Base-by-base conservation (phyloP, 2,888 invertebrate species). In the Enchytraeus crypticus region DNA sequence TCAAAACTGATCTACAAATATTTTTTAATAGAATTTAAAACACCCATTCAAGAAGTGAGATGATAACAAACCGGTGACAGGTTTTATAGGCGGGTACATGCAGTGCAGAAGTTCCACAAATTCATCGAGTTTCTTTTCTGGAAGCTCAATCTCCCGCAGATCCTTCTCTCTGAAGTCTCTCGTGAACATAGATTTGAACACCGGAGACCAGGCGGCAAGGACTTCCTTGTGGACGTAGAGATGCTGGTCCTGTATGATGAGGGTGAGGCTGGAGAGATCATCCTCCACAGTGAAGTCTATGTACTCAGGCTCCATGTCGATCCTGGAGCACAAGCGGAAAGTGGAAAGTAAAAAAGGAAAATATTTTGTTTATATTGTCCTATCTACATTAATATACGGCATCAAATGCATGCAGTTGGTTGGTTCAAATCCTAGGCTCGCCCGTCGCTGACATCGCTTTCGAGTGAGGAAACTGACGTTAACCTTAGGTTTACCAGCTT, bases 81-180 rank as follows among this genome's bases (percentile, higher is more conserved):
- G 69, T 65, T 76, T 77, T 64, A 79, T 79, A 32, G 75, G 72
- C 0, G 79, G 78, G 63, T 80, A 80, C 45, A 80, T 74, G 64
- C 79, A 78, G 49, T 79, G 73, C 27, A 80, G 70, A 26, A 80
- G 66, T 59, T 79, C 78, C 1, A 72, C 66, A 54, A 80, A 74
- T 53, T 79, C 78, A 30, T 76, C 72, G 34, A 75, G 62, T 53
- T 69, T 71, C 64, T 74, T 73, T 18, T 69, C 73, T 18, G 71
- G 70, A 4, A 75, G 61, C 33, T 67, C 64, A 56, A 75, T 71
- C 55, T 72, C 71, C 26, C 64, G 63, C 2, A 62, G 34, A 34
- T 43, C 33, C 27, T 65, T 61, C 51, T 67, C 65, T 5, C 64
- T 62, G 55, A 71, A 71, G 57, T 71, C 69, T 21, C 66, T 59